Evolutionary conservation across 2,888 invertebrate genomes (phyloP).

Genomic region (Syrista parreyssii): DNA sequence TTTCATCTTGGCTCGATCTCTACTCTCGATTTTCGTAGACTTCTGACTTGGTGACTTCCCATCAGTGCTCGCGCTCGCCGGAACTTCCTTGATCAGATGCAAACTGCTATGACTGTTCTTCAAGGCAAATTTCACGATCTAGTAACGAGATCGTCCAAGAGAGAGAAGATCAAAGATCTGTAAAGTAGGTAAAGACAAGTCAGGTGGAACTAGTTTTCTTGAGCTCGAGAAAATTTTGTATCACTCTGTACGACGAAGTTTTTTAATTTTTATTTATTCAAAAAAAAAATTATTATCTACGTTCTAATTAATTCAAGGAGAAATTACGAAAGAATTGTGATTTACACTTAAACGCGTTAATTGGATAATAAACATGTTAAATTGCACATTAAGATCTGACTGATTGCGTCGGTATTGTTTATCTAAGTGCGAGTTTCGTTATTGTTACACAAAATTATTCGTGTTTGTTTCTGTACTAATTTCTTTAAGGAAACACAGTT

Average conservation of each 20-base stretch:
- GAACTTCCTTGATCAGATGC: neutral
- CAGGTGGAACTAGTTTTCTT: neutral
- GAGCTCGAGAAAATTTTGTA: neutral
- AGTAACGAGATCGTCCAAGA: constrained; percentile 18
- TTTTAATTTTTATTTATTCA: neutral
- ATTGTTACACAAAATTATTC: neutral
- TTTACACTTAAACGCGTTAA: neutral
- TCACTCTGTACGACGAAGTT: neutral
- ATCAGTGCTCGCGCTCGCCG: neutral
- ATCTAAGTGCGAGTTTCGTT: neutral
- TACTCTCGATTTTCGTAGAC: neutral
- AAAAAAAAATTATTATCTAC: neutral
- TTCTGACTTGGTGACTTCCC: neutral
- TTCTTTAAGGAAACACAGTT: neutral
- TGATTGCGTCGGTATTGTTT: neutral
- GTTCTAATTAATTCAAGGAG: neutral
- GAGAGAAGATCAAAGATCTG: neutral
- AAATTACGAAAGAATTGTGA: neutral
- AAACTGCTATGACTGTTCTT: constrained; percentile 5
- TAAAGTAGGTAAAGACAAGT: neutral
- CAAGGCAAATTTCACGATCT: constrained; percentile 30
- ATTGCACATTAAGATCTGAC: neutral
- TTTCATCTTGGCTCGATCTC: neutral
- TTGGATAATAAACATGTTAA: neutral
- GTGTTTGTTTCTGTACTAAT: no score